phyloP scores from a whole-genome alignment of 2,888 invertebrate species.

The Phytoseiulus persimilis region DNA sequence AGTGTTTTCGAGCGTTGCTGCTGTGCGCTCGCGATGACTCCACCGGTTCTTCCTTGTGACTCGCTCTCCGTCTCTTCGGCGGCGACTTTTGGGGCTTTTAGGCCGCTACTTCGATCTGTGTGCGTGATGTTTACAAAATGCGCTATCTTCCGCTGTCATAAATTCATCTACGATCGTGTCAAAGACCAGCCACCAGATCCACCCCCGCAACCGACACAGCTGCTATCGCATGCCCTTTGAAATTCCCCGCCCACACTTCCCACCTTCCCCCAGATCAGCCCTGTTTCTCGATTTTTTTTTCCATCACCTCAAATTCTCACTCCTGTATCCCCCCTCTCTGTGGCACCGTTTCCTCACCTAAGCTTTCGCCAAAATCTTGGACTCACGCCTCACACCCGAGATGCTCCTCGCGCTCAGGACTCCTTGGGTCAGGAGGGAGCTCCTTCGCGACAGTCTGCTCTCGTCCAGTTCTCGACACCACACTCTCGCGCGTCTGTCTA shows the following conservation, averaged over 20 bases:
- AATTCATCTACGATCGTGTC: not conserved
- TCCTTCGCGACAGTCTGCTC: too few species aligned
- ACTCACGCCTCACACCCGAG: too few species aligned
- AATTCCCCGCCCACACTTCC: not conserved
- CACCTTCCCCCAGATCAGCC: not conserved
- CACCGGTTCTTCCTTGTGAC: not conserved
- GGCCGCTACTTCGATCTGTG: not conserved
- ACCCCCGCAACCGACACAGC: not conserved
- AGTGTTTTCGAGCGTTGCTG: not conserved
- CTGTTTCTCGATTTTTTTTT: too few species aligned
- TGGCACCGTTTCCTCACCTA: too few species aligned
- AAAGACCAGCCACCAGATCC: not conserved
- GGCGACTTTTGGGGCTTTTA: not conserved
- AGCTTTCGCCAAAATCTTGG: too few species aligned
- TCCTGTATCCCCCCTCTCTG: too few species aligned
- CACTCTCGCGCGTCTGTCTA: too few species aligned
- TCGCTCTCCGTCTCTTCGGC: not conserved
- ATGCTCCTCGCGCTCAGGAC: too few species aligned
- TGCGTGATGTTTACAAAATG: constrained; percentile 36
- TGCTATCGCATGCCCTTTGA: constrained; percentile 5
- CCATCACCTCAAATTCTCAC: too few species aligned
- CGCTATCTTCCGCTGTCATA: constrained; percentile 16
- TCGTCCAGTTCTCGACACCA: too few species aligned
- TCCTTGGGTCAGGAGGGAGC: too few species aligned
- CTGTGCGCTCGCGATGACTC: not conserved